Base-by-base conservation (phyloP, 2,888 invertebrate genomes). In the Caenorhabditis panamensis region DNA sequence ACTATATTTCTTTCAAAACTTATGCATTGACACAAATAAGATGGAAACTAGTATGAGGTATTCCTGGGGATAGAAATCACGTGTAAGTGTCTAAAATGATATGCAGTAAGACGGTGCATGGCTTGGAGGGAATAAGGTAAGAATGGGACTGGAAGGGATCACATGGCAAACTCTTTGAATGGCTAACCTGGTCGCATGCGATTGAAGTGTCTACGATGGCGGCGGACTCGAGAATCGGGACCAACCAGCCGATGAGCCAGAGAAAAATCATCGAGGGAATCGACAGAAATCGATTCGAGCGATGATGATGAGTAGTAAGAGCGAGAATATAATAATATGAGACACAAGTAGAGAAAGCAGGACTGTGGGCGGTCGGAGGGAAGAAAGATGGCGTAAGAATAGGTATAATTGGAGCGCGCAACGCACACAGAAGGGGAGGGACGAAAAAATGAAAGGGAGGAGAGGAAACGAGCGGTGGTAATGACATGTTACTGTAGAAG, bases 171-270 rank as follows among this genome's bases (percentile, higher is more conserved):
- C 31, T 31, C 5, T 31, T 8, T 24, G 26, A 8, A 31, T 9
- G 5, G 11, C 67, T 59, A 54, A 82, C 84, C 78, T 85, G 84
- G 69, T 85, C 85, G 73, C 85, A 85, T 11, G 84, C 79, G 24
- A 85, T 85, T 0, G 84, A 82, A 13, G 85, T 85, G 59, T 85
- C 80, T 3, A 84, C 64, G 44, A 85, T 85, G 36, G 82, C 53
- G 5, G 54, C 24, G 0, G 71, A 53, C 16, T 36, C 31, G 18
- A 71, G 18, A 5, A 63, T n/a, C 28, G 71, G 66, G 22, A 62
- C 8, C 22, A 37, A n/a, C 58, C 67, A 62, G n/a, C 72, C 58
- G 56, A 79, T 67, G 51, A 79, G 63, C 72, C 79, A 73, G 9
- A 62, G 37, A 26, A 66, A 67, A 64, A 73, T 54, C 72, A 73